These are phyloP conservation scores for Conchocele bisecta DNA, from an alignment of 2,888 invertebrate genomes.

Conservation along the genomic window DNA sequence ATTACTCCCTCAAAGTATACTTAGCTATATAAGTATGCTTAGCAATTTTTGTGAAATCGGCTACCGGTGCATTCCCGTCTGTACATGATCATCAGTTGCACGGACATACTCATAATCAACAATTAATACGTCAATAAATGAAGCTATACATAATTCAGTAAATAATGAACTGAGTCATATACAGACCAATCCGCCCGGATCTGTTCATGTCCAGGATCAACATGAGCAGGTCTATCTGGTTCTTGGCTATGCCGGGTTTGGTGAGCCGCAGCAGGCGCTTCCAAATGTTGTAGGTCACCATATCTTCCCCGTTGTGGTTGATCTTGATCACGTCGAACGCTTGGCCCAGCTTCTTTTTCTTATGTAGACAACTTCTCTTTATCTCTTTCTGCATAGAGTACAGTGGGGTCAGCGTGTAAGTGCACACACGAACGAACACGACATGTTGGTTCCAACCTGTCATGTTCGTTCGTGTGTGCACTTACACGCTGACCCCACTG, in stretches of 20 bases:
- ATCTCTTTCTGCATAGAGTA: slow-evolving; percentile 70
- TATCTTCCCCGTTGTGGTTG: slow-evolving; percentile 58
- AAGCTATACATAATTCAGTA: too few species aligned
- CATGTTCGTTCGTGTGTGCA: too few species aligned
- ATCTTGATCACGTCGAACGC: slow-evolving; percentile 82
- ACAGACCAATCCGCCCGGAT: slow-evolving; percentile 67
- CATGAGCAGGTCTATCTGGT: slow-evolving; percentile 80
- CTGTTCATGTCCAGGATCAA: slow-evolving; percentile 81
- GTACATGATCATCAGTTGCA: too few species aligned
- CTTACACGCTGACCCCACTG: too few species aligned
- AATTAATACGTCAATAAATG: not conserved
- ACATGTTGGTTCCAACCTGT: too few species aligned
- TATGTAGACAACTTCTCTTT: slow-evolving; percentile 73
- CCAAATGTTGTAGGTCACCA: slow-evolving; percentile 77
- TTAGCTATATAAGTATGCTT: too few species aligned
- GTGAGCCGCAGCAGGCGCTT: slow-evolving; percentile 76
- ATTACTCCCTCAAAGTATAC: too few species aligned
- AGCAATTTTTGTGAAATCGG: too few species aligned
- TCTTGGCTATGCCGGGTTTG: slow-evolving; percentile 68
- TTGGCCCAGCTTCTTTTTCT: slow-evolving; percentile 78
- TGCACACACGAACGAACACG: too few species aligned
- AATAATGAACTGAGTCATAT: too few species aligned
- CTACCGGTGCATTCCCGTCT: too few species aligned
- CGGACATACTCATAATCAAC: not conserved
- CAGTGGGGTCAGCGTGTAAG: too few species aligned